Evolutionary conservation across 2,797 vertebrate genomes (phyloP).

Genomic region (Buphagus erythrorhynchus): DNA sequence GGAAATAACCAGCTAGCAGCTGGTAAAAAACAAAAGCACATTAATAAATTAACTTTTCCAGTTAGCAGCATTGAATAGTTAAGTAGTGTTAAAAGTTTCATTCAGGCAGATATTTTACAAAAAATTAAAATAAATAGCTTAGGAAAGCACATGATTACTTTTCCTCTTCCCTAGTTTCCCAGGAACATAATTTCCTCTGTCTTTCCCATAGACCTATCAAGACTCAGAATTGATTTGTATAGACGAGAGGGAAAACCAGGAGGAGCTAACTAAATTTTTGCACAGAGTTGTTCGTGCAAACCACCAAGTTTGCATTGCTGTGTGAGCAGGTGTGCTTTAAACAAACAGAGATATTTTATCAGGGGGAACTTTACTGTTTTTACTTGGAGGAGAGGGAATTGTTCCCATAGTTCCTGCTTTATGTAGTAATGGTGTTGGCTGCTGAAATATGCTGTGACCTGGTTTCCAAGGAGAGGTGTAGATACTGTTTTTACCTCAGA

Average conservation of each 20-base stretch:
- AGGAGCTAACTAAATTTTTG: background rate
- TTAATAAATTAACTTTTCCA: background rate
- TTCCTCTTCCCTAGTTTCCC: background rate
- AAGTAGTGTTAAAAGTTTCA: background rate
- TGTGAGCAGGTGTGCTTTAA: background rate
- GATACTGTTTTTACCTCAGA: background rate
- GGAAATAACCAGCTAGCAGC: background rate
- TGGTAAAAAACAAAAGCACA: background rate
- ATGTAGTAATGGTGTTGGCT: background rate
- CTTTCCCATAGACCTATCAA: background rate
- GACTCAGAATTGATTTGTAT: background rate
- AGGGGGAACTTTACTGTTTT: background rate
- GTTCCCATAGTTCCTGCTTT: background rate
- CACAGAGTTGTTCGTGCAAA: background rate
- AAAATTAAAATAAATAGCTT: background rate
- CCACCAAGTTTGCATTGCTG: background rate
- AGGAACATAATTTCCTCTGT: background rate
- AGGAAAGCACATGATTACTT: background rate
- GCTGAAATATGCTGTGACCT: background rate
- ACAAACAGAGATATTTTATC: background rate
- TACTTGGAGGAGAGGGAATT: background rate
- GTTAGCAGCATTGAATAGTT: background rate
- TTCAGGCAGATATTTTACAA: background rate
- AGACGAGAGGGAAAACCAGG: background rate
- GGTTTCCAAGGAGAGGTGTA: background rate